phyloP scores from a whole-genome alignment of 2,797 vertebrate genomes.

The Crocodylus rhombifer region DNA sequence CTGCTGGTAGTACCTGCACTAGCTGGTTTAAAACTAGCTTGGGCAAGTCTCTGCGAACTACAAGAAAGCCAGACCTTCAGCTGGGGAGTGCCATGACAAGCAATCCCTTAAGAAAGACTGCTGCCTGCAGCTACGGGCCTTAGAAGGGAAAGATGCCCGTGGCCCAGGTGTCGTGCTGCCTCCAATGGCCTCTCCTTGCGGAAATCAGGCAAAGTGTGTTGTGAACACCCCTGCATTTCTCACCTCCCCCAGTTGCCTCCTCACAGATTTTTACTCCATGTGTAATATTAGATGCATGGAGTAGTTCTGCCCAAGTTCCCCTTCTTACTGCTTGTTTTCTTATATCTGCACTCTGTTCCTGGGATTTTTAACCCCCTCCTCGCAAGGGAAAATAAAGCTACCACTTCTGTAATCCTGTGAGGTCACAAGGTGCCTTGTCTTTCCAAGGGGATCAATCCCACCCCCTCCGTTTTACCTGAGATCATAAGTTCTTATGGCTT shows the following conservation, averaged over 20 bases:
- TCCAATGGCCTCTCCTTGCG: neutral
- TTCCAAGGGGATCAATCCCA: neutral
- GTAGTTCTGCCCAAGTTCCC: neutral
- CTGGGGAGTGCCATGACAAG: neutral
- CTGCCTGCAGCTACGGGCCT: neutral
- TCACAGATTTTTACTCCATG: neutral
- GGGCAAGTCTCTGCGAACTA: too few species aligned
- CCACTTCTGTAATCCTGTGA: neutral
- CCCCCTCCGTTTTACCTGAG: neutral
- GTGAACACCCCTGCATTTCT: neutral
- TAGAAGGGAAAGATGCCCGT: neutral
- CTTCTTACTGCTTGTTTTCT: neutral
- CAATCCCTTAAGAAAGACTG: neutral
- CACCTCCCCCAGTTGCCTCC: neutral
- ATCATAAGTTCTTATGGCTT: neutral
- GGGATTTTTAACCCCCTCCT: rapidly evolving
- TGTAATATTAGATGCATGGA: neutral
- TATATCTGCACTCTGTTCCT: neutral
- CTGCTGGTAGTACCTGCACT: too few species aligned
- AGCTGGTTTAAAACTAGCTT: neutral
- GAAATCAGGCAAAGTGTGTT: neutral
- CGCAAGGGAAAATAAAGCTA: neutral
- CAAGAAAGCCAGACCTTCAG: neutral
- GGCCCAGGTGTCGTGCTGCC: neutral
- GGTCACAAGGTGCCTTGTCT: neutral